Percentiles rank a stretch among this genome's conserved stretches.
phyloP scores from a whole-genome alignment of 30 jellyfish, hydroid and myxozoan species.

The Pelagia noctiluca region DNA sequence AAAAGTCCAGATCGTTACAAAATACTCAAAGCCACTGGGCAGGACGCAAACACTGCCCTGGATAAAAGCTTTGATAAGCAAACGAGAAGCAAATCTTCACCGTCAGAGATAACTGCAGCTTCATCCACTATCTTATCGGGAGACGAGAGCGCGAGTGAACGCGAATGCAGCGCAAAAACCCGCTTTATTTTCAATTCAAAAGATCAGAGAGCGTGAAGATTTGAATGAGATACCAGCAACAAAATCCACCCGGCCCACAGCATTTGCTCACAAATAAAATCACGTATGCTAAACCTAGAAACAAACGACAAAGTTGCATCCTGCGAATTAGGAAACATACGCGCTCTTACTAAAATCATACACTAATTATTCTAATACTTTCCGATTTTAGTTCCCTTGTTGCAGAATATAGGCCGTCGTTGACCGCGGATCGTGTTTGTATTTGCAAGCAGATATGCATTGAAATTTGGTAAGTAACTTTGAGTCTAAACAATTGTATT shows the following conservation, averaged over 20 bases:
- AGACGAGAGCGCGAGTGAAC: neutral
- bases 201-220: slow-evolving; percentile 72
- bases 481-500: too few relatives aligned
- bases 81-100: too few relatives aligned
- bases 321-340: neutral
- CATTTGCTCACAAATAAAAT: slow-evolving; percentile 75
- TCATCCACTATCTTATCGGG: neutral
- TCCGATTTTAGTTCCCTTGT: too few relatives aligned
- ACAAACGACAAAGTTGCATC: neutral
- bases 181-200: neutral
- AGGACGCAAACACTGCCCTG: too few relatives aligned
- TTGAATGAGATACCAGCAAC: slow-evolving; percentile 66
- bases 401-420: too few relatives aligned
- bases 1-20: too few relatives aligned
- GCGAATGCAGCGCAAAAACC: slow-evolving; percentile 16
- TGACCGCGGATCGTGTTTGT: too few relatives aligned
- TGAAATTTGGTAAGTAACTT: too few relatives aligned
- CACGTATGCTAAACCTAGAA: slow-evolving; percentile 62
- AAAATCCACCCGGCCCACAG: slow-evolving; percentile 27
- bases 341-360: neutral
- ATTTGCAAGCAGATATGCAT: too few relatives aligned
- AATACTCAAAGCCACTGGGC: too few relatives aligned
- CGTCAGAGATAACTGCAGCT: too few relatives aligned
- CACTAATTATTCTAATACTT: neutral
- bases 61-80: too few relatives aligned